These are phyloP conservation scores for Pygoscelis adeliae DNA, from an alignment of 2,113 vertebrate genomes.

Conservation along the genomic window DNA sequence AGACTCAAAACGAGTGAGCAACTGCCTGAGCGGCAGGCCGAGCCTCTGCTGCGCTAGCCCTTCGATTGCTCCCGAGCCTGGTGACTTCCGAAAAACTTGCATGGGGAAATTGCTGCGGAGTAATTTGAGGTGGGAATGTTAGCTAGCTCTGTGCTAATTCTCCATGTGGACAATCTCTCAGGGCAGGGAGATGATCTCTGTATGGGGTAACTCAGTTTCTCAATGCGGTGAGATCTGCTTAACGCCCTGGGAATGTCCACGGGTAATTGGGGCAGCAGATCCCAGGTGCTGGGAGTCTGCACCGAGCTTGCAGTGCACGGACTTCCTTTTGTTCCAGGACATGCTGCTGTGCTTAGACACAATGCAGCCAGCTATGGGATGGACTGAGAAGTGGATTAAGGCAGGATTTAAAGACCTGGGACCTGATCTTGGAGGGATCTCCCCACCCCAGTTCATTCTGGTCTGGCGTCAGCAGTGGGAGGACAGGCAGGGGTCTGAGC, in stretches of 20 bases:
- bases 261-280: accelerated
- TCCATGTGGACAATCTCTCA: not conserved
- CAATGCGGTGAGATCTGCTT: not conserved
- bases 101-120: accelerated
- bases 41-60: not conserved
- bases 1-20: not conserved
- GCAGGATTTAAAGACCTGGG: not conserved
- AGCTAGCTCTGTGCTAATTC: not conserved
- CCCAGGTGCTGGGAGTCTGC: not conserved
- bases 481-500: not conserved
- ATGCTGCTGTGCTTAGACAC: accelerated
- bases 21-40: no score
- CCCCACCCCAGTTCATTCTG: accelerated
- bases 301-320: accelerated
- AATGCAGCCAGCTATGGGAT: accelerated
- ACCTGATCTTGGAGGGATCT: not conserved
- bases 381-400: not conserved
- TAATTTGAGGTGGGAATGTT: not conserved
- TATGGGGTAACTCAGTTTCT: accelerated
- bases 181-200: not conserved
- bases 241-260: accelerated
- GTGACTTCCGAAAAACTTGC: not conserved
- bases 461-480: accelerated
- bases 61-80: accelerated
- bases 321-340: not conserved